Evolutionary conservation across 35 echinoderm and acorn worm species (phyloP).

Genomic region (Anneissia japonica): DNA sequence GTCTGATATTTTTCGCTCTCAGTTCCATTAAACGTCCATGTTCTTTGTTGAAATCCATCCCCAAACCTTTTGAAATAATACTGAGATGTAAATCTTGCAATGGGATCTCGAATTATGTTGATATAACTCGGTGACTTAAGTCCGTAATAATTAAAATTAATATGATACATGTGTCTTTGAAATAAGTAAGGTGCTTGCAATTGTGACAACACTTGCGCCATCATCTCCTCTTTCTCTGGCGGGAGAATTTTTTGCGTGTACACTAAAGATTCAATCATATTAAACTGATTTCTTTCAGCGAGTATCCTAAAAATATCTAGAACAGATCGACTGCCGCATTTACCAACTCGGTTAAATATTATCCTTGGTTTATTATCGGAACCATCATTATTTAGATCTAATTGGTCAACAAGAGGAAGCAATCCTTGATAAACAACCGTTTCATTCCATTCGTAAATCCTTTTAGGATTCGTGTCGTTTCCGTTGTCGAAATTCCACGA

Average conservation of each 20-base stretch:
- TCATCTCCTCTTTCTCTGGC: slow-evolving; percentile 3
- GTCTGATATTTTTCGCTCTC: slow-evolving; percentile 39
- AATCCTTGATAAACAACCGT: background rate
- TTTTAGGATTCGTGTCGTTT: background rate
- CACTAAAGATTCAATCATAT: slow-evolving; percentile 62
- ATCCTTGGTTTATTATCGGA: background rate
- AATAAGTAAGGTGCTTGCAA: slow-evolving; percentile 60
- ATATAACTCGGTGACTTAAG: slow-evolving; percentile 49
- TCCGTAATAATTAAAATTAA: slow-evolving; percentile 40
- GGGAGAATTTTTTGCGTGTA: slow-evolving; percentile 40
- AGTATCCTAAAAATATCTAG: slow-evolving; percentile 47
- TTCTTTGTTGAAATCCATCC: slow-evolving; percentile 23
- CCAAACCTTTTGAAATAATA: slow-evolving; percentile 80
- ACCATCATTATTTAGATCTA: background rate
- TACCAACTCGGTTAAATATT: slow-evolving; percentile 83
- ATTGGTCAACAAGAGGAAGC: background rate
- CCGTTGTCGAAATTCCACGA: background rate
- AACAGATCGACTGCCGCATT: slow-evolving; percentile 86
- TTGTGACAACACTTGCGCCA: background rate
- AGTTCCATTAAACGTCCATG: slow-evolving; percentile 14
- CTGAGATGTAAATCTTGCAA: slow-evolving; percentile 57
- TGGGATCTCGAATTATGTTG: slow-evolving; percentile 83
- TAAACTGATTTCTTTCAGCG: slow-evolving; percentile 56
- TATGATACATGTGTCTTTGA: slow-evolving; percentile 63
- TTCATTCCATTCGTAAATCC: background rate